Evolutionary conservation across 2,888 invertebrate species (phyloP).

Genomic region (Mythimna lalbum): DNA sequence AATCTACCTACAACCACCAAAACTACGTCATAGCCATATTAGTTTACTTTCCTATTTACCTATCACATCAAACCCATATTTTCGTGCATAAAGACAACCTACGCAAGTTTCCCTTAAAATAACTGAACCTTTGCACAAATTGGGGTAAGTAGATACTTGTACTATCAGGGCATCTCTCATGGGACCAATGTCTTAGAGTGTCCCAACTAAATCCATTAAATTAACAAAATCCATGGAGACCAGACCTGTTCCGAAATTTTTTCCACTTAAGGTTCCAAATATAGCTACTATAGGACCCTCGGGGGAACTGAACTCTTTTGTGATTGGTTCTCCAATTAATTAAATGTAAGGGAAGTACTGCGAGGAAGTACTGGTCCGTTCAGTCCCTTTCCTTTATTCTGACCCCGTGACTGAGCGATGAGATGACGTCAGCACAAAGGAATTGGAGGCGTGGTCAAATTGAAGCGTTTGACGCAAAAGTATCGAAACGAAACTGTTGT

Average conservation of each 20-base stretch:
- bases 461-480: too few species aligned
- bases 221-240: constrained; percentile 44
- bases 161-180: constrained; percentile 26
- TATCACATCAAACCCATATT: constrained; percentile 17
- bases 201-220: constrained; percentile 47
- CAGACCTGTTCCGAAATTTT: constrained; percentile 35
- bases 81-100: constrained; percentile 10
- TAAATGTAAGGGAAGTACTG: constrained; percentile 16
- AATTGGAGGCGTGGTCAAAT: too few species aligned
- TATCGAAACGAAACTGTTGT: too few species aligned
- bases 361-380: background rate
- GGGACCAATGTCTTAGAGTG: constrained; percentile 53
- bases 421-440: too few species aligned
- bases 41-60: constrained; percentile 5
- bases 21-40: constrained; percentile 15
- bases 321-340: constrained; percentile 36
- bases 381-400: too few species aligned
- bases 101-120: constrained; percentile 20
- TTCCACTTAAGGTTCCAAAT: constrained; percentile 38
- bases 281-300: constrained; percentile 22
- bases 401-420: too few species aligned
- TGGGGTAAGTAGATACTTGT: constrained; percentile 18
- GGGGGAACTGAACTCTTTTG: constrained; percentile 28
- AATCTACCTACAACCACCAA: background rate
- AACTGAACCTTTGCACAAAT: constrained; percentile 18